phyloP scores from a whole-genome alignment of 2,797 vertebrate genomes.

The Peromyscus melanophrys region DNA sequence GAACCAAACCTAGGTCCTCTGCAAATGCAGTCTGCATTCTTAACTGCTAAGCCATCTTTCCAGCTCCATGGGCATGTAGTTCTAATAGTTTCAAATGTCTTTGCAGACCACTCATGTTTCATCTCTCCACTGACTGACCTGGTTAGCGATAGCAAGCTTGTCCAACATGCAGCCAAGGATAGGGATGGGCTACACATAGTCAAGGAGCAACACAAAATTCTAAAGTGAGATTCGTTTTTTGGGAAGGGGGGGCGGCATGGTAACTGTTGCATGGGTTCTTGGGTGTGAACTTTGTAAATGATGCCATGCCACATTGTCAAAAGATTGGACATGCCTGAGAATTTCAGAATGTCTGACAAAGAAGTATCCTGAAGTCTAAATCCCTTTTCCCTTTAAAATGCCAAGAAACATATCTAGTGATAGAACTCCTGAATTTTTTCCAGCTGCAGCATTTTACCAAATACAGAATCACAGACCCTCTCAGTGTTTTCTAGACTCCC shows the following conservation, averaged over 20 bases:
- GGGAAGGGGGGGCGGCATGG: no score
- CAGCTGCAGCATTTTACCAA: neutral
- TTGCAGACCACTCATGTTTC: neutral
- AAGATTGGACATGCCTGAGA: neutral
- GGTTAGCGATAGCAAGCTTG: neutral
- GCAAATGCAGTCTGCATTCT: neutral
- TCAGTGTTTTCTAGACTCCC: neutral
- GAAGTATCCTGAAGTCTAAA: neutral
- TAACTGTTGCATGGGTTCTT: neutral
- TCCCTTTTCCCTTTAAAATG: constrained; percentile 28
- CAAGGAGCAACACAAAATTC: neutral
- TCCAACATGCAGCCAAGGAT: neutral
- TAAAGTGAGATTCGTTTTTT: neutral
- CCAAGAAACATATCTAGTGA: neutral
- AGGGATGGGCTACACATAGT: neutral
- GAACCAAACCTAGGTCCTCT: neutral
- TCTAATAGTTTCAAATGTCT: neutral
- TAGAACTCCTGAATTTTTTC: neutral
- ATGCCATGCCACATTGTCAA: neutral
- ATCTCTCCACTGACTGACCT: neutral
- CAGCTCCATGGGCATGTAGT: neutral
- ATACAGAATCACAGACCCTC: neutral
- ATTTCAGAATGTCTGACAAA: constrained; percentile 28
- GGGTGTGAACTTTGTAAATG: neutral
- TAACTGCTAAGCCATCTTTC: neutral